Base-by-base conservation (phyloP, 2,797 vertebrate species). In the Platyrinchus mystaceus region DNA sequence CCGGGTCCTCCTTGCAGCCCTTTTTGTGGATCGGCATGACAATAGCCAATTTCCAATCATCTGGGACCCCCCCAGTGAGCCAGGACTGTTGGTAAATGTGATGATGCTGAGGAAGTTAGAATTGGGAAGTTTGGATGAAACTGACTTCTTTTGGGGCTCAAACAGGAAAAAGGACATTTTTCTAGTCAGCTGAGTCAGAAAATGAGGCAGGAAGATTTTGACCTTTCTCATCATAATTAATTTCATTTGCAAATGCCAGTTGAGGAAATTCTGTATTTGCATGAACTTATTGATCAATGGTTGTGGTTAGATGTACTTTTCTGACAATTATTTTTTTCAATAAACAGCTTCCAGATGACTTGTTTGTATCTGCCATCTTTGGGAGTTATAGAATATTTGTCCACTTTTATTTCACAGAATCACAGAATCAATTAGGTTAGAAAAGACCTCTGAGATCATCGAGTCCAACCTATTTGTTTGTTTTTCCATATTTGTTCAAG, bases 401-500 rank as follows among this genome's bases (percentile, higher is more conserved):
- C 73, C 77, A 50, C 36, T 87, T 75, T 43, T 78, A 60, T 68
- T 71, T 46, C 52, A 59, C 26, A 52, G 44, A 63, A 56, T 37
- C 27, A 82, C 32, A 50, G 43, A 70, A 66, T 52, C 30, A 71
- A 32, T 66, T 66, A 36, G 6, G 22, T 66, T 71, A 30, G 58
- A 64, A 84, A 84, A 58, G 8, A 58, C 50, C 58, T 73, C 76
- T 77, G 80, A 70, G 28, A 70, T 71, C 64, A 52, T 27, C 0
- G 0, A 52, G 30, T 58, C 66, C 18, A 64, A 46, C 12, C 14
- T 39, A 27, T 11, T 41, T 27, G 10, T 83, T 93, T 81, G 41
- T 37, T 92, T 87, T 94, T 79, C 78, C 46, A 19, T 91, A 70
- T 84, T 92, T 85, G 41, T 68, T 74, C 77, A 84, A 50, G 39